A percentile compares a stretch with the other conserved stretches of the same genome.
Evolutionary conservation across 92 coral and sea anemone genomes (phyloP).

Genomic region (Siderastrea siderea): DNA sequence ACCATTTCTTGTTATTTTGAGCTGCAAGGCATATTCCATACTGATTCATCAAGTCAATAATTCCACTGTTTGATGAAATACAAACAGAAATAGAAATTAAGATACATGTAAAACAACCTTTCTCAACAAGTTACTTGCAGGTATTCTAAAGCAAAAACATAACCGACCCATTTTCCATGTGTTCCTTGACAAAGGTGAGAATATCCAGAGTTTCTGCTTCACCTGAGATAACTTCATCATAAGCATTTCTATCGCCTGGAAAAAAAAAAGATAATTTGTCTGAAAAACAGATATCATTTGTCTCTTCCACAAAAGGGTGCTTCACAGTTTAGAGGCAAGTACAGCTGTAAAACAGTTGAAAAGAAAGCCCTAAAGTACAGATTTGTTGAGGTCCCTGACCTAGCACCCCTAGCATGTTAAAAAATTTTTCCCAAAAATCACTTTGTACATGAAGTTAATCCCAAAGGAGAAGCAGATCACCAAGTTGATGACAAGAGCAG

Average conservation of each 20-base stretch:
- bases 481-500: too few species aligned
- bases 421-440: too few species aligned
- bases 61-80: slow-evolving; percentile 67
- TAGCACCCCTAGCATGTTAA: too few species aligned
- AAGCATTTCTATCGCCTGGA: slow-evolving; percentile 40
- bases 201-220: slow-evolving; percentile 95
- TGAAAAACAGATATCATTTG: background rate
- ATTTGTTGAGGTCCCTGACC: too few species aligned
- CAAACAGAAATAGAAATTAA: background rate
- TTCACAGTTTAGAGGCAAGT: too few species aligned
- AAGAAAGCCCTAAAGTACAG: too few species aligned
- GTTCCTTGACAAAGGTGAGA: slow-evolving; percentile 94
- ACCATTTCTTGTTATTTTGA: slow-evolving; percentile 95
- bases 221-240: slow-evolving; percentile 91
- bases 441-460: too few species aligned
- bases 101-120: too few species aligned
- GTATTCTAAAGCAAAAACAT: background rate
- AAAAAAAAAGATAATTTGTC: background rate
- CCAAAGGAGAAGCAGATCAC: too few species aligned
- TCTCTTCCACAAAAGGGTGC: background rate
- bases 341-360: too few species aligned
- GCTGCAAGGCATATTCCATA: slow-evolving; percentile 90
- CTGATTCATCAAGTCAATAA: slow-evolving; percentile 88
- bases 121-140: background rate
- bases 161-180: slow-evolving; percentile 92